Evolutionary conservation across 2,113 vertebrate genomes (phyloP), one percentile per base, ranked within the genome.

Genomic region (Apus apus): DNA sequence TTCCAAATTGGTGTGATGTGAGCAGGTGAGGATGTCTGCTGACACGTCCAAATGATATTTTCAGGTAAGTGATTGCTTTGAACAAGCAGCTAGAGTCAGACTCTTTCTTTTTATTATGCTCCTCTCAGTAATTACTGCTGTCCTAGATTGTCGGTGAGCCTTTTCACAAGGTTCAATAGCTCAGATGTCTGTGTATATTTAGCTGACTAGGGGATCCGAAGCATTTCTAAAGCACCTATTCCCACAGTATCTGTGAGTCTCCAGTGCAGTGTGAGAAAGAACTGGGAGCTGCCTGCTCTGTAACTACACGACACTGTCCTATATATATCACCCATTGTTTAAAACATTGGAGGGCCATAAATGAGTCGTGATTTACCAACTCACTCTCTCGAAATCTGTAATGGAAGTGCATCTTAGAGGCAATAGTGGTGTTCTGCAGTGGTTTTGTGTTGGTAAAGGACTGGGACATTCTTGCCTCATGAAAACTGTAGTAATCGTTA

Each of bases 41-140:
- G 94, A 75, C 89, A 95, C 93, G 94, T 85, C 85, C 95, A 94
- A 91, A 34, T 96, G 95, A 93, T 93, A 89, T 95, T 96, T 97
- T 94, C 94, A 96, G 94, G 93, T 94, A 86, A 94, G 85, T 74
- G 48, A 71, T 87, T 78, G 57, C 89, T 38, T 51, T 57, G 43
- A 56, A n/a, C 5, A 18, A 85, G 65, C 60, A 68, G 72, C 60
- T 77, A 61, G 40, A 91, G 45, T 43, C 51, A 73, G 54, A 29
- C 46, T 84, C 66, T 27, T 54, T 51, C 76, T 73, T 86, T 75
- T 79, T 75, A 48, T 85, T 77, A 79, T 57, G 36, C 15, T 92
- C 14, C 13, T 91, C 85, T 70, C 51, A 13, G 81, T 89, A 89
- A 84, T 95, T 71, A 83, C 67, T 26, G 13, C 38, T 58, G 18